Percentiles rank a stretch among this genome's conserved stretches.
Conservation (phyloP, 2,113 vertebrate species). For the Aix galericulata region DNA sequence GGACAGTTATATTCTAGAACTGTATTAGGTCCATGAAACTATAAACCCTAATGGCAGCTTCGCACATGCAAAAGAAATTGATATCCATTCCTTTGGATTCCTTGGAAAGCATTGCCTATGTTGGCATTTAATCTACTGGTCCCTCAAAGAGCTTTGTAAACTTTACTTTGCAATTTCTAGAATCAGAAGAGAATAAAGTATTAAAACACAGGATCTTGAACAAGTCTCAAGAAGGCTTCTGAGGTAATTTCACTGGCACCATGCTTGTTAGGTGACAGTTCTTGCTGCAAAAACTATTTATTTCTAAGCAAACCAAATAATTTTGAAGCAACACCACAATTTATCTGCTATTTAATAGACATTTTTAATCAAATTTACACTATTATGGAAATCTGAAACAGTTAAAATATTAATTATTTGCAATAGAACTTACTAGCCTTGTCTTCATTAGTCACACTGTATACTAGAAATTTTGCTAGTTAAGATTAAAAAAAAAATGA, state of each 20-base stretch:
- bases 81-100: not conserved
- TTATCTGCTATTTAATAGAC: not conserved
- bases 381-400: not conserved
- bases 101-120: not conserved
- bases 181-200: not conserved
- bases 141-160: not conserved
- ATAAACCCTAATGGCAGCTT: not conserved
- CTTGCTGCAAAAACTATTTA: not conserved
- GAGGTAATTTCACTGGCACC: not conserved
- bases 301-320: not conserved
- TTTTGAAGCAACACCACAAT: not conserved
- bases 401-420: not conserved
- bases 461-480: not conserved
- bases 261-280: not conserved
- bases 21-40: not conserved
- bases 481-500: not conserved
- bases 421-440: not conserved
- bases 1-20: not conserved
- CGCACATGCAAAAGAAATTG: not conserved
- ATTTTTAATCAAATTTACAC: not conserved
- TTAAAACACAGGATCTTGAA: not conserved
- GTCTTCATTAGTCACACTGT: not conserved
- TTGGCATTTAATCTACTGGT: not conserved
- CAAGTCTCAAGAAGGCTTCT: not conserved
- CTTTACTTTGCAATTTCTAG: not conserved